Evolutionary conservation across 2,888 invertebrate species (phyloP).

Genomic region (Portevinia maculata): DNA sequence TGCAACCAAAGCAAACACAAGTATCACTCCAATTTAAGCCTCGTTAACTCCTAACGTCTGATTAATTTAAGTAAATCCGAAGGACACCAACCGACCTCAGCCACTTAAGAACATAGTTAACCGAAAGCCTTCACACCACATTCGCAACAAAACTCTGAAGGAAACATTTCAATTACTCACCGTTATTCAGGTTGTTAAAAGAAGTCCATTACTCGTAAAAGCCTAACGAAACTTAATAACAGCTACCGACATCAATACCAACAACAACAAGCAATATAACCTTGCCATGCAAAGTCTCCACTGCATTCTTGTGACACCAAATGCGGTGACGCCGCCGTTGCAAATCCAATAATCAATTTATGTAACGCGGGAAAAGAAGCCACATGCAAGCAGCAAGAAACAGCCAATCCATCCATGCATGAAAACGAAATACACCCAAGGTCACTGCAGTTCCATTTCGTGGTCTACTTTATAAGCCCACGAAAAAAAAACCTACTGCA

Average conservation of each 20-base stretch:
- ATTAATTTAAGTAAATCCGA: slow-evolving; percentile 4
- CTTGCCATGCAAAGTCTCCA: slow-evolving; percentile 23
- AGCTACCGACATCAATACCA: slow-evolving; percentile 27
- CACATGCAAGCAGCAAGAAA: slow-evolving; percentile 8
- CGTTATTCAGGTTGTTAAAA: slow-evolving; percentile 6
- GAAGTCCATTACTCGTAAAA: slow-evolving; percentile 23
- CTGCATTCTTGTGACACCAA: slow-evolving; percentile 25
- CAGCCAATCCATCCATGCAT: slow-evolving; percentile 8
- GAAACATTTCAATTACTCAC: slow-evolving; percentile 36
- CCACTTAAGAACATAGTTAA: neutral
- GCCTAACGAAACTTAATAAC: slow-evolving; percentile 15
- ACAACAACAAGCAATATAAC: slow-evolving; percentile 14
- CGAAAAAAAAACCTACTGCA: slow-evolving; percentile 7
- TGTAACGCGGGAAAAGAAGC: slow-evolving; percentile 44
- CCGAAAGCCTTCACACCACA: slow-evolving; percentile 10
- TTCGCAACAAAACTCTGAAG: slow-evolving; percentile 3
- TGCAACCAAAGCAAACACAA: neutral
- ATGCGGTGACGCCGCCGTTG: slow-evolving; percentile 7
- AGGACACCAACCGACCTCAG: slow-evolving; percentile 32
- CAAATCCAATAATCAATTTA: slow-evolving; percentile 49
- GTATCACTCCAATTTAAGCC: neutral
- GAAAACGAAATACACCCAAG: slow-evolving; percentile 38
- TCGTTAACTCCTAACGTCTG: neutral
- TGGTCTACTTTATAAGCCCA: slow-evolving; percentile 35
- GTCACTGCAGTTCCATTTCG: slow-evolving; percentile 32